Evolutionary conservation across 2,113 vertebrate species (phyloP).

Genomic region (Cromileptes altivelis): DNA sequence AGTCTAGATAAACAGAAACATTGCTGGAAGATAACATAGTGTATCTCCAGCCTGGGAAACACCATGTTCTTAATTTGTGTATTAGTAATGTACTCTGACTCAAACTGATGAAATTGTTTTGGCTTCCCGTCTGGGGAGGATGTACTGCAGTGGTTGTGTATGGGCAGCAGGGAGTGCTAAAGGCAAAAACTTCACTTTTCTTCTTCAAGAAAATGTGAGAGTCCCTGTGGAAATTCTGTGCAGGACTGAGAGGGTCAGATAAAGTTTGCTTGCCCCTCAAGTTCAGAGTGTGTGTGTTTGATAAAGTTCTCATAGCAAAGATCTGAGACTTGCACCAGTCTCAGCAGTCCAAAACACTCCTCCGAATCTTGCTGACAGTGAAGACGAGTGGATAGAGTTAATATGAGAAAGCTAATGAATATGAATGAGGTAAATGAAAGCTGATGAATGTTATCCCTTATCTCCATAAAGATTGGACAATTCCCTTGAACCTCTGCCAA

Average conservation of each 20-base stretch:
- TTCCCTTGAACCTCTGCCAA: constrained; percentile 81
- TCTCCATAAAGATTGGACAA: constrained; percentile 82
- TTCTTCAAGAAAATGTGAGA: constrained; percentile 45
- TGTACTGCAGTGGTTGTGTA: constrained; percentile 28
- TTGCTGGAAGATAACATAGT: neutral
- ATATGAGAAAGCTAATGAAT: constrained; percentile 74
- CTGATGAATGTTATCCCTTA: constrained; percentile 82
- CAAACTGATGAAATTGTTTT: neutral
- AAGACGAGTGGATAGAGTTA: constrained; percentile 56
- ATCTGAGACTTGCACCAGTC: constrained; percentile 60
- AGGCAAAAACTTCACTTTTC: constrained; percentile 34
- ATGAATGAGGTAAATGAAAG: constrained; percentile 82
- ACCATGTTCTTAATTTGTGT: neutral
- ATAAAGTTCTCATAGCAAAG: constrained; percentile 72
- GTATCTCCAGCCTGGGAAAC: neutral
- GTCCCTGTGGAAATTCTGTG: constrained; percentile 40
- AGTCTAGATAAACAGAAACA: neutral
- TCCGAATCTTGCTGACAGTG: constrained; percentile 71
- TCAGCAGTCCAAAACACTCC: constrained; percentile 68
- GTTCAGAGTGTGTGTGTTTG: constrained; percentile 65
- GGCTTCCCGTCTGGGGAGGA: neutral
- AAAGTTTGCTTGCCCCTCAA: constrained; percentile 68
- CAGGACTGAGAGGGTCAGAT: constrained; percentile 61
- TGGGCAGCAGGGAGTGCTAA: constrained; percentile 60
- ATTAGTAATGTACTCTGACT: neutral